Conservation (phyloP, 2,113 vertebrate genomes). For the Acrocephalus kingi region DNA sequence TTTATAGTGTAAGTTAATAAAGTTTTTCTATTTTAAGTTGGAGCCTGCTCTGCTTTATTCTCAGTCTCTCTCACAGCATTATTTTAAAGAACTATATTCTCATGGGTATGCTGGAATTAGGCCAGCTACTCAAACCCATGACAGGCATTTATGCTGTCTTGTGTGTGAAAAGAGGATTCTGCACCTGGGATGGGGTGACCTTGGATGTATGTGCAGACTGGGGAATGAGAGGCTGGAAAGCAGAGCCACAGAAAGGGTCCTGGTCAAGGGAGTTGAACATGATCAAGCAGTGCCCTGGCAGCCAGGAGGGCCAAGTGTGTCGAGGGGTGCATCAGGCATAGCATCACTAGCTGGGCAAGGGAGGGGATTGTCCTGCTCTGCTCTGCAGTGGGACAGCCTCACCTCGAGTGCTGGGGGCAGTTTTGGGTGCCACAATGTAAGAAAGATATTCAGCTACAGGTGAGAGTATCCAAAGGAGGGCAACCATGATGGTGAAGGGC, state of each 20-base stretch:
- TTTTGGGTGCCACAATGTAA: background rate
- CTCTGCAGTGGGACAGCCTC: background rate
- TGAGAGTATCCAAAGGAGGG: background rate
- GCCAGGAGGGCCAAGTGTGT: background rate
- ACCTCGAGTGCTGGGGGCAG: rapidly evolving
- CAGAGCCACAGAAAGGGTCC: background rate
- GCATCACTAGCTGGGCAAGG: rapidly evolving
- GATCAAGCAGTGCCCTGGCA: background rate
- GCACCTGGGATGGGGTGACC: background rate
- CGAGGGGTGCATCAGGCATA: background rate
- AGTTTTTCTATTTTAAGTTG: too few species aligned
- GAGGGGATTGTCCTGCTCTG: background rate
- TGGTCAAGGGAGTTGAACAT: rapidly evolving
- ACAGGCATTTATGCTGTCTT: background rate
- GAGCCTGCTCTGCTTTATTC: too few species aligned
- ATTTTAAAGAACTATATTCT: too few species aligned
- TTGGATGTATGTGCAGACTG: background rate
- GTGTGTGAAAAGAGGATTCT: background rate
- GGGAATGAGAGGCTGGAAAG: background rate
- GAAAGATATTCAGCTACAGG: background rate
- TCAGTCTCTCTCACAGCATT: too few species aligned
- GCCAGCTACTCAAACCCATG: too few species aligned
- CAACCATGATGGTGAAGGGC: background rate
- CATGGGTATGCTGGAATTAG: too few species aligned
- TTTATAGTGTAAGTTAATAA: too few species aligned